Base-by-base conservation (phyloP, 2,888 invertebrate species). In the Leucophenga maculata region DNA sequence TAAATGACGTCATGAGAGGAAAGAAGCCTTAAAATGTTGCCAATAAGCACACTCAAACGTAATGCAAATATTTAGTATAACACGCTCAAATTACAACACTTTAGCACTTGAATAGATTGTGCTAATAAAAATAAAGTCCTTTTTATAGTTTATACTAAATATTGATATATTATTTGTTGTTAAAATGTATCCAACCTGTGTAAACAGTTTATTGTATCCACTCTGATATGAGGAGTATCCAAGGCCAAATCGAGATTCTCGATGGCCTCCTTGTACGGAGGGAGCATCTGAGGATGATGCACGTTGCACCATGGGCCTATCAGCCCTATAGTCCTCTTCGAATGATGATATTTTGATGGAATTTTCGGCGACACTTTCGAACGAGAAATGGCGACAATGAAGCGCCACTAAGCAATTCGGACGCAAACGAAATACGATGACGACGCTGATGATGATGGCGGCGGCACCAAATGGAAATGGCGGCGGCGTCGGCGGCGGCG, bases 221-320 rank as follows among this genome's bases (percentile, higher is more conserved):
- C 88, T 86, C 85, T 89, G 89, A 79, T 87, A 87, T 72, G 88
- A 83, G 68, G 88, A 83, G 74, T 89, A 89, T 77, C 89, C 89
- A 77, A 89, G 87, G 85, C 89, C 89, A 84, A 89, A 89, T 80
- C 89, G 88, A 84, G 88, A 88, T 71, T 88, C 88, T 78, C 88
- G 87, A 85, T 88, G 88, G 82, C 87, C 87, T 69, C 86, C 88
- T 81, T 88, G 84, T 79, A 86, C 80, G 73, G 88, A 86, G 82
- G 89, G 89, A 85, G 86, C 89, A 88, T 89, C 88, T 82, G 88
- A 83, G 74, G 89, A 87, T 65, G 88, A 87, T 83, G 89, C 88
- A 80, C 88, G 85, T 79, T 89, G 89, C 86, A 89, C 89, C 89
- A 89, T 89, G 87, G 89, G 89, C 89, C 85, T 84, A 78, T 88